Percentiles rank a stretch among this genome's conserved stretches.
These are phyloP conservation scores for Boloria euphrosyne DNA, from an alignment of 2,888 invertebrate species.

Conservation along the genomic window DNA sequence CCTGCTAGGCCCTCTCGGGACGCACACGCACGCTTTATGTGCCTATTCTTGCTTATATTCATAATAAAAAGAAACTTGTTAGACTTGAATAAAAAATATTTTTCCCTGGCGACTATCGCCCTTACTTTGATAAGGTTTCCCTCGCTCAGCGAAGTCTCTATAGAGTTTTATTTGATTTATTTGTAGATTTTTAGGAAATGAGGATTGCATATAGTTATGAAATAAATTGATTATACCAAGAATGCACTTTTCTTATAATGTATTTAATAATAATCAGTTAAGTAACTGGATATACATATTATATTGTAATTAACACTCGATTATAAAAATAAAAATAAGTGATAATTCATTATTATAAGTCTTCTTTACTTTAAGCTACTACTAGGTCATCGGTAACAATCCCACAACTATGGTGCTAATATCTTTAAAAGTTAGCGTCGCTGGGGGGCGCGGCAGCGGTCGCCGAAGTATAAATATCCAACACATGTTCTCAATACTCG, in stretches of 20 bases:
- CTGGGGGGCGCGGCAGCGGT: not conserved
- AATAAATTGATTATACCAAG: too few species aligned
- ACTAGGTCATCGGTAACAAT: not conserved
- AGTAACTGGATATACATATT: too few species aligned
- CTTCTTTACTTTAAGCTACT: too few species aligned
- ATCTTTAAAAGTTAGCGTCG: constrained; percentile 1
- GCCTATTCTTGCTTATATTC: not conserved
- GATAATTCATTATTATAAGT: too few species aligned
- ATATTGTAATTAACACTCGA: too few species aligned
- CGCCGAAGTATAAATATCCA: constrained; percentile 18
- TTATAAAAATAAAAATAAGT: too few species aligned
- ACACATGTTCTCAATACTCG: constrained; percentile 22
- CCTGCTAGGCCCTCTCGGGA: constrained; percentile 2
- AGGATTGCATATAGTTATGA: too few species aligned
- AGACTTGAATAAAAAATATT: not conserved
- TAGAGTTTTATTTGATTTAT: too few species aligned
- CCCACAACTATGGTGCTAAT: not conserved
- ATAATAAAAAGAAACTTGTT: not conserved
- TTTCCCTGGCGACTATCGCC: not conserved
- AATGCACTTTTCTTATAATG: too few species aligned
- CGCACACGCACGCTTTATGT: not conserved
- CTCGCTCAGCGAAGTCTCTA: too few species aligned
- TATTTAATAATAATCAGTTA: too few species aligned
- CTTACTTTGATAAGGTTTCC: not conserved
- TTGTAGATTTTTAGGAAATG: too few species aligned